A percentile compares a stretch with the other conserved stretches of the same genome.
These are phyloP conservation scores for Arctia plantaginis DNA, from an alignment of 2,888 invertebrate genomes.

Conservation along the genomic window DNA sequence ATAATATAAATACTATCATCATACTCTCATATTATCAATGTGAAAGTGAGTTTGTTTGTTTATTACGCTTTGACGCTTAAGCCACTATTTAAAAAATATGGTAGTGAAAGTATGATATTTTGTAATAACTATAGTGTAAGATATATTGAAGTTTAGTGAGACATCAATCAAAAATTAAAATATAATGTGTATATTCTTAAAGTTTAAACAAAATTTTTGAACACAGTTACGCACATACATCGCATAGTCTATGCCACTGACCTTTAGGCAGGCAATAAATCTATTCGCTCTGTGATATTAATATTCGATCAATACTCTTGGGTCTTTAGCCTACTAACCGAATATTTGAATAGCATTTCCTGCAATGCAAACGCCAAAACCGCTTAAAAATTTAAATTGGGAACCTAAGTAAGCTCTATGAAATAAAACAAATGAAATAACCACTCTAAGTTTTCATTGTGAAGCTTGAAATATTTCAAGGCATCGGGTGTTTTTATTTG, in stretches of 20 bases:
- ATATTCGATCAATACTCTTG: slow-evolving; percentile 39
- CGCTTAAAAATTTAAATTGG: slow-evolving; percentile 26
- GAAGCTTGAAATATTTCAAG: background rate
- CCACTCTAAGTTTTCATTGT: background rate
- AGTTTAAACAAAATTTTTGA: background rate
- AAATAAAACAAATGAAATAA: background rate
- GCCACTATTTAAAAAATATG: too few species aligned
- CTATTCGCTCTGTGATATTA: slow-evolving; percentile 36
- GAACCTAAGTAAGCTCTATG: background rate
- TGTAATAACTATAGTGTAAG: too few species aligned
- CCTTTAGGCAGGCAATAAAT: slow-evolving; percentile 24
- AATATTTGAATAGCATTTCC: slow-evolving; percentile 33
- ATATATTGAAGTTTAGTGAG: background rate
- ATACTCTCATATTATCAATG: too few species aligned
- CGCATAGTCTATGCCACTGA: background rate
- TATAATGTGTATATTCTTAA: background rate
- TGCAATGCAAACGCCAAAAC: slow-evolving; percentile 5
- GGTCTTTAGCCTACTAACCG: slow-evolving; percentile 43
- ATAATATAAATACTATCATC: too few species aligned
- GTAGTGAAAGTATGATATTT: too few species aligned
- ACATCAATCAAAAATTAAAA: background rate
- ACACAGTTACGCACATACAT: background rate
- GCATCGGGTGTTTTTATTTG: background rate
- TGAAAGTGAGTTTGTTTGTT: too few species aligned
- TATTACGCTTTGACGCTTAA: too few species aligned